A percentile compares a stretch with the other conserved stretches of the same genome.
phyloP scores from a whole-genome alignment of 2,113 vertebrate genomes.

The Grantiella picta region DNA sequence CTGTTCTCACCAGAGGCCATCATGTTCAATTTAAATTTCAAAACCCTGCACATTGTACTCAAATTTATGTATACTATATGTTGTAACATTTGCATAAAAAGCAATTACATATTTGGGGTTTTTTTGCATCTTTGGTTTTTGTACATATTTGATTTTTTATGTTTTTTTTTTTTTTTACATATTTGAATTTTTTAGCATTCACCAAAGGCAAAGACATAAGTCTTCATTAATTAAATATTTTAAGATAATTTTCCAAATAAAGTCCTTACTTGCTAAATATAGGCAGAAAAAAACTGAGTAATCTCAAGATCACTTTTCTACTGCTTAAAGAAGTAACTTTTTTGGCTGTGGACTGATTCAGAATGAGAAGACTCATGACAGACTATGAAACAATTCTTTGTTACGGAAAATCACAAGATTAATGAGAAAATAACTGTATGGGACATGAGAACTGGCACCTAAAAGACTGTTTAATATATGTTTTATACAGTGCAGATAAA shows the following conservation, averaged over 20 bases:
- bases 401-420: neutral
- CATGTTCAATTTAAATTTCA: neutral
- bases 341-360: neutral
- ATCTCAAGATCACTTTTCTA: neutral
- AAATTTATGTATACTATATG: neutral
- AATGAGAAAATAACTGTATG: neutral
- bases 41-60: neutral
- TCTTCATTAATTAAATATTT: neutral
- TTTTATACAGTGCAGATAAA: neutral
- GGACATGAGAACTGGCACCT: neutral
- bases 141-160: no score
- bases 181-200: neutral
- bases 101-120: rapidly evolving
- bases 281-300: neutral
- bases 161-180: no score
- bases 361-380: neutral
- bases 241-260: neutral
- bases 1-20: neutral
- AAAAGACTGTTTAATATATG: neutral
- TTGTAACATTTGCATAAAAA: neutral
- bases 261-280: neutral
- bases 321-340: neutral
- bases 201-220: neutral
- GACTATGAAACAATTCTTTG: neutral
- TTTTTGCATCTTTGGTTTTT: no score